These are phyloP conservation scores for Protobothrops mucrosquamatus DNA, from an alignment of 2,113 vertebrate species.

Conservation along the genomic window DNA sequence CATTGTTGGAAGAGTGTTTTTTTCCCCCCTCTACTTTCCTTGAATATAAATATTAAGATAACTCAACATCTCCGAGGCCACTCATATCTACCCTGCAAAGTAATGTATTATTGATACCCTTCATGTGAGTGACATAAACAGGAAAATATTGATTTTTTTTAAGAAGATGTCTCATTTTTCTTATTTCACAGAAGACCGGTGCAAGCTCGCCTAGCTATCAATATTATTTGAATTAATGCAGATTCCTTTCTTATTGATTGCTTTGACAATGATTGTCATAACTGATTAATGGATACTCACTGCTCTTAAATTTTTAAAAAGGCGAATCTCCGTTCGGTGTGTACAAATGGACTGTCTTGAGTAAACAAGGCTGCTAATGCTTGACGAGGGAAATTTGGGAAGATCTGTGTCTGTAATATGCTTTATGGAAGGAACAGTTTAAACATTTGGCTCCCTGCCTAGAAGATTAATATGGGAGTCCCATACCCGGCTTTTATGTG, in stretches of 20 bases:
- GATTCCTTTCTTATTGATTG: constrained; percentile 79
- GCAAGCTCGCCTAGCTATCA: constrained; percentile 72
- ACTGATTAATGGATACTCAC: constrained; percentile 83
- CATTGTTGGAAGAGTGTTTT: constrained; percentile 47
- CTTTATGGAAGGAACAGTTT: constrained; percentile 39
- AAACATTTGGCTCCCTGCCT: constrained; percentile 13
- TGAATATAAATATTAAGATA: constrained; percentile 50
- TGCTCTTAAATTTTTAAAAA: constrained; percentile 80
- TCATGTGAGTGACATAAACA: constrained; percentile 75
- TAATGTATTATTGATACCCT: constrained; percentile 76
- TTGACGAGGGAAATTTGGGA: constrained; percentile 63
- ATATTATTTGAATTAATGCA: constrained; percentile 85
- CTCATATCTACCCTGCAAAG: constrained; percentile 69
- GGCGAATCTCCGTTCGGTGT: constrained; percentile 75
- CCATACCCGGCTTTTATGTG: background rate
- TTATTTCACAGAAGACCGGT: constrained; percentile 77
- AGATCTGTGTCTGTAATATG: constrained; percentile 60
- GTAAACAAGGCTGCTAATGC: constrained; percentile 69
- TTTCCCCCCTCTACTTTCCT: constrained; percentile 50
- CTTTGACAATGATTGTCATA: constrained; percentile 81
- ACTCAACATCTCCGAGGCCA: constrained; percentile 55
- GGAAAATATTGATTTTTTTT: constrained; percentile 74
- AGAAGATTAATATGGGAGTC: background rate
- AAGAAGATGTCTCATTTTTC: constrained; percentile 79
- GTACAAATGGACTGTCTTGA: constrained; percentile 69